Evolutionary conservation across 2,113 vertebrate genomes (phyloP), one percentile per base, ranked within the genome.

Genomic region (Nesogale talazaci): DNA sequence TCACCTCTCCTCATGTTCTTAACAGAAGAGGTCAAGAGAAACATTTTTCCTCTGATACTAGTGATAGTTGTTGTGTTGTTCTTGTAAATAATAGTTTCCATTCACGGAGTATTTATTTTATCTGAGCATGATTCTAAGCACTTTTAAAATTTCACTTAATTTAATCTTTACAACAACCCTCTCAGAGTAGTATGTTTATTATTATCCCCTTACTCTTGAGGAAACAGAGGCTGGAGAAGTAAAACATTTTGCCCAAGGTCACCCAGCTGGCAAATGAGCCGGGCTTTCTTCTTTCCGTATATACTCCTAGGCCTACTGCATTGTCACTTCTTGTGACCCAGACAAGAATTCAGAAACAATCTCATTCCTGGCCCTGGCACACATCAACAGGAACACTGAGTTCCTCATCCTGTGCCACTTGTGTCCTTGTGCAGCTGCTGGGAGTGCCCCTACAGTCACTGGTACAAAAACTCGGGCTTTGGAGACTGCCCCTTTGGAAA

Each of bases 51-150:
- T 77, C 56, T 82, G n/a, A 74, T 74, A 63, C 80, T 40, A 40
- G 22, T n/a, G 29, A 27, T 29, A 63, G 2, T 67, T 90, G 27
- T n/a, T 72, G 40, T 61, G 31, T 34, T 34, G 69, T 75, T 72
- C 22, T 42, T 80, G 25, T 31, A 40, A 88, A 65, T 88, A 79
- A 38, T 46, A 77, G 34, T 2, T 22, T 14, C 10, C 36, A 38
- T n/a, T 87, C 42, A 56, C 38, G 22, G 34, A 78, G 38, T 74
- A 46, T 59, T 85, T 83, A 42, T 57, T 89, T 94, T 23, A 75
- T n/a, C 11, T 2, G 27, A 40, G 14, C 31, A 14, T 57, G 29
- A 34, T 46, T 40, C 38, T 74, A 42, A 57, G 63, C 22, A 23
- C 72, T 86, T 69, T 78, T 34, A 31, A 46, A 16, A 2, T 23